Conservation (phyloP, 2,113 vertebrate species). For the Catharus minimus region DNA sequence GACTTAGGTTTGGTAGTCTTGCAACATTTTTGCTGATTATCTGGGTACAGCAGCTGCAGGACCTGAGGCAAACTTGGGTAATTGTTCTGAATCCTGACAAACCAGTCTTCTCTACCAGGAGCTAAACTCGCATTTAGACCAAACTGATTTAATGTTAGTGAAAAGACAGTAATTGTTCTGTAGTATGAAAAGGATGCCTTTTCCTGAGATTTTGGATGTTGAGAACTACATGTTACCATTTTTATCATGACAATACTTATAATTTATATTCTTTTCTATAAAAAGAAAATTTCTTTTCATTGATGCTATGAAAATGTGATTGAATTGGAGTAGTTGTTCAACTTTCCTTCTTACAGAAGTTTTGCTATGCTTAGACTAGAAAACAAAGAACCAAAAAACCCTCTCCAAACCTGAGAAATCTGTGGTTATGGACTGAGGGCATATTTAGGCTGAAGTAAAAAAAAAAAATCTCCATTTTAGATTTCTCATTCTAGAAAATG, state of each 20-base stretch:
- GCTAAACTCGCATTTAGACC: neutral
- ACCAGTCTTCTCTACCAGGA: neutral
- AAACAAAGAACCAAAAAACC: neutral
- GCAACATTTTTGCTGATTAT: neutral
- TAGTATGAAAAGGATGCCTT: neutral
- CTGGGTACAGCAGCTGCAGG: neutral
- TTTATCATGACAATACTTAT: neutral
- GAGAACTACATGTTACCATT: neutral
- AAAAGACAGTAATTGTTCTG: neutral
- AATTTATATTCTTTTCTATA: neutral
- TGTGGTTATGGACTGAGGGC: fast-evolving
- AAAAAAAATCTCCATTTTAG: neutral
- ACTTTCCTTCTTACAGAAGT: neutral
- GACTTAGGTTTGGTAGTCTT: neutral
- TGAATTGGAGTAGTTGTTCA: neutral
- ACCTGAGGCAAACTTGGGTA: neutral
- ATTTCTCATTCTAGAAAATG: neutral
- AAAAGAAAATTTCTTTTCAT: neutral
- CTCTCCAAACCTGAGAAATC: neutral
- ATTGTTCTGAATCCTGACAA: neutral
- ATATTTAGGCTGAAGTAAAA: neutral
- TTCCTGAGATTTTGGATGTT: neutral
- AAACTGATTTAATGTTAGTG: neutral
- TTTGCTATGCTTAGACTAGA: neutral
- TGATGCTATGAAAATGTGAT: neutral